phyloP scores from a whole-genome alignment of 2,888 invertebrate genomes.

The Seladonia tumulorum region DNA sequence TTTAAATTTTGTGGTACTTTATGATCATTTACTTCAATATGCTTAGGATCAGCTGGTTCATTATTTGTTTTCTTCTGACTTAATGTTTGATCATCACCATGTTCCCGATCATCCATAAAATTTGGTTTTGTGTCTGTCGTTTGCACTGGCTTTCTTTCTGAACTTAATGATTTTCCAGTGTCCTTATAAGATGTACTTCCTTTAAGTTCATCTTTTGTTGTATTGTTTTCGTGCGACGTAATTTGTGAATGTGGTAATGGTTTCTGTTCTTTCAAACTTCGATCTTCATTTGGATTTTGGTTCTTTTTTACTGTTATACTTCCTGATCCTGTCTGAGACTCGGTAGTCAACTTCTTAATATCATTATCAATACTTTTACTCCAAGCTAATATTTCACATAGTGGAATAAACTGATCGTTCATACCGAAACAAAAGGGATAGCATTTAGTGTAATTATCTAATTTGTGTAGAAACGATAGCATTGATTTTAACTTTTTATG shows the following conservation, averaged over 20 bases:
- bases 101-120: not conserved
- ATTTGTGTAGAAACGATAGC: slow-evolving; percentile 9
- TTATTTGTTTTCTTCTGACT: not conserved
- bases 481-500: slow-evolving; percentile 35
- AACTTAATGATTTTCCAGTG: no score
- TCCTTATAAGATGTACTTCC: not conserved
- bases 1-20: not conserved
- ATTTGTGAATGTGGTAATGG: no score
- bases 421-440: slow-evolving; percentile 45
- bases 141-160: not conserved
- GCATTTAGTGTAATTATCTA: slow-evolving; percentile 42
- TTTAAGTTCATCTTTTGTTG: not conserved
- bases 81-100: not conserved
- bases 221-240: fast-evolving
- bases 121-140: not conserved
- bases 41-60: not conserved
- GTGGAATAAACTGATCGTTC: slow-evolving; percentile 25
- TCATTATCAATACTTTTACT: slow-evolving; percentile 54
- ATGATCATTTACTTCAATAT: not conserved
- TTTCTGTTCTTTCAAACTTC: not conserved
- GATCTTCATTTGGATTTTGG: no score
- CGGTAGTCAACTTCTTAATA: not conserved
- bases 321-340: no score
- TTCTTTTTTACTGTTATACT: not conserved
- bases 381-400: slow-evolving; percentile 68